Base-by-base conservation (phyloP, 2,888 invertebrate species). In the Tachina fera region DNA sequence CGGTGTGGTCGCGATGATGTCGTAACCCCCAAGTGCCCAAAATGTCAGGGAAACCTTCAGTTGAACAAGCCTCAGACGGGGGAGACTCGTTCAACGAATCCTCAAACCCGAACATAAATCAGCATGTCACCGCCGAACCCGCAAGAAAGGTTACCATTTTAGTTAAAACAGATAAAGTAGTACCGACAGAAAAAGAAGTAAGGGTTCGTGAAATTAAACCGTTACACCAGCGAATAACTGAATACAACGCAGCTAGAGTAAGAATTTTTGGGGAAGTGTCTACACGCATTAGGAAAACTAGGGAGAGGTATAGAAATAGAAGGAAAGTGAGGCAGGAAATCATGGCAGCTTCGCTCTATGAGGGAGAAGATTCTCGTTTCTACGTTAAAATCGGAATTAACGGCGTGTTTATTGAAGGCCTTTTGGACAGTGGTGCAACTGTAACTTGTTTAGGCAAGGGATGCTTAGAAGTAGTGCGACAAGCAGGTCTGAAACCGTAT, bases 401-500 rank as follows among this genome's bases (percentile, higher is more conserved):
- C 9, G 65, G 49, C 0, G 0, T 11, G 0, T 13, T 49, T 0
- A n/a, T 72, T 1, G 63, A 79, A 13, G 72, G 79, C 1, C 13
- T 79, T 1, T 41, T 78, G 19, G 78, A 78, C 6, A 76, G 76
- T 45, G 76, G 76, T 2, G 78, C 68, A 1, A 68, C 77, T 0
- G 68, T 77, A 0, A 47, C 77, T 0, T 60, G 67, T 22, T 16
- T 77, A 14, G 77, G 77, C 9, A 58, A 51, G 10, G 47, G 13
- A 41, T 77, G 67, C 13, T 5, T 78, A 4, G 60, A 47, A 9
- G 13, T 78, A 0, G 49, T 78, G 1, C 11, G 70, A 11, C 49
- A 19, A 10, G 11, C 49, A 0, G 16, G 39, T 51, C 11, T 78
- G 1, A 1, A 6, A 10, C 8, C 51, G 2, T 41, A 22, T 2